Conservation (phyloP, 2,113 vertebrate genomes). For the Orthonyx spaldingii region DNA sequence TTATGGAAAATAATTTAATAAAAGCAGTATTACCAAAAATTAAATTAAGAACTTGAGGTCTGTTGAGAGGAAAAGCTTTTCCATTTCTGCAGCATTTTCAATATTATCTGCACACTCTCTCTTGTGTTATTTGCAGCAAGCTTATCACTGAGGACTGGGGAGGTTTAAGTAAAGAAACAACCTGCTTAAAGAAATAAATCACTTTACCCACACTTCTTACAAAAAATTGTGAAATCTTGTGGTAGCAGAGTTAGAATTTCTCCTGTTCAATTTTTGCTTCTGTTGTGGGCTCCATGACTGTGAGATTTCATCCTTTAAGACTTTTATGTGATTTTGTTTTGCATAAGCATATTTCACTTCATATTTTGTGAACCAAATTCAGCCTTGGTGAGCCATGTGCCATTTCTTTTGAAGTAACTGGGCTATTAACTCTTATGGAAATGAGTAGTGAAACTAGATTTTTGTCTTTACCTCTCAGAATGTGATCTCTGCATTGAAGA, state of each 20-base stretch:
- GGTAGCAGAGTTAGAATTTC: background rate
- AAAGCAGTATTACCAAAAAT: background rate
- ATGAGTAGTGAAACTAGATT: background rate
- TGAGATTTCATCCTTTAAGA: conserved; percentile 38
- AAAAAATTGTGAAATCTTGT: background rate
- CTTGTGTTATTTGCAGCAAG: conserved; percentile 2
- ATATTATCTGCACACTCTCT: background rate
- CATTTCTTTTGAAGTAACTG: conserved; percentile 1
- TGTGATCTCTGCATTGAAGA: background rate
- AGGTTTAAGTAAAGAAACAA: conserved; percentile 35
- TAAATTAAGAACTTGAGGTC: background rate
- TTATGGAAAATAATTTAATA: conserved; percentile 5
- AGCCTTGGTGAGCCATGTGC: background rate
- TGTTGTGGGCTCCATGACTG: background rate
- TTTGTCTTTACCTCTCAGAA: conserved; percentile 16
- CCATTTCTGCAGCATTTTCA: background rate
- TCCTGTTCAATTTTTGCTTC: background rate
- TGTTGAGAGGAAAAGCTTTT: conserved; percentile 25
- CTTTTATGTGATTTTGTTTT: conserved; percentile 5
- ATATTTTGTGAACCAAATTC: background rate
- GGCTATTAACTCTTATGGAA: background rate
- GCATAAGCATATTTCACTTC: conserved; percentile 32
- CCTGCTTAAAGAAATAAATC: conserved; percentile 4
- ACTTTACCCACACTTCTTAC: background rate
- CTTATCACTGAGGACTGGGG: background rate